Evolutionary conservation across 2,888 invertebrate genomes (phyloP).

Genomic region (Pycnomerus fuliginosus): DNA sequence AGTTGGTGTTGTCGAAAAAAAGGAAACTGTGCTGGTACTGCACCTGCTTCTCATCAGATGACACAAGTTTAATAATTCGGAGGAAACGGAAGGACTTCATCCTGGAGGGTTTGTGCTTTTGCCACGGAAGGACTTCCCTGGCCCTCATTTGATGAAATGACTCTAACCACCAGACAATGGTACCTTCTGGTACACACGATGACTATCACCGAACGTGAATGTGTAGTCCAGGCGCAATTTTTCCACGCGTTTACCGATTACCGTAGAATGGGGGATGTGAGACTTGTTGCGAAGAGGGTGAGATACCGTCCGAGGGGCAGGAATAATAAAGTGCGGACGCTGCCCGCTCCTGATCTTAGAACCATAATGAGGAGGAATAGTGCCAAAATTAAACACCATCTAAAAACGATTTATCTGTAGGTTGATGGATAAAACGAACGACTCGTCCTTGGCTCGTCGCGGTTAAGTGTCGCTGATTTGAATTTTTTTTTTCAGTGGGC

Average conservation of each 20-base stretch:
- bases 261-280: slow-evolving; percentile 32
- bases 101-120: slow-evolving; percentile 39
- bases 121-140: slow-evolving; percentile 47
- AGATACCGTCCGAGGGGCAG: slow-evolving; percentile 34
- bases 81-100: slow-evolving; percentile 45
- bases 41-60: slow-evolving; percentile 49
- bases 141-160: slow-evolving; percentile 40
- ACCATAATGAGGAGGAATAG: slow-evolving; percentile 45
- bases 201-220: slow-evolving; percentile 51
- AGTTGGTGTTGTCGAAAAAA: slow-evolving; percentile 38
- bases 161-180: slow-evolving; percentile 30
- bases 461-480: too few relatives aligned
- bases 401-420: slow-evolving; percentile 50
- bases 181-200: slow-evolving; percentile 53
- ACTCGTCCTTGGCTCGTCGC: too few relatives aligned
- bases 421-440: too few relatives aligned
- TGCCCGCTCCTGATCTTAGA: slow-evolving; percentile 40
- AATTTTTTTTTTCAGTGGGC: too few relatives aligned
- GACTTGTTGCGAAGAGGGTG: slow-evolving; percentile 43
- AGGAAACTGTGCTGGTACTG: slow-evolving; percentile 33
- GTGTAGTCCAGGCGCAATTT: slow-evolving; percentile 52
- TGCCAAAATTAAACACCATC: slow-evolving; percentile 46
- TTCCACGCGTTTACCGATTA: slow-evolving; percentile 46
- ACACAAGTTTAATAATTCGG: slow-evolving; percentile 44
- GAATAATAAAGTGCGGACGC: slow-evolving; percentile 36